Base-by-base conservation (phyloP, 2,888 invertebrate species). In the Choristoneura rosaceana region DNA sequence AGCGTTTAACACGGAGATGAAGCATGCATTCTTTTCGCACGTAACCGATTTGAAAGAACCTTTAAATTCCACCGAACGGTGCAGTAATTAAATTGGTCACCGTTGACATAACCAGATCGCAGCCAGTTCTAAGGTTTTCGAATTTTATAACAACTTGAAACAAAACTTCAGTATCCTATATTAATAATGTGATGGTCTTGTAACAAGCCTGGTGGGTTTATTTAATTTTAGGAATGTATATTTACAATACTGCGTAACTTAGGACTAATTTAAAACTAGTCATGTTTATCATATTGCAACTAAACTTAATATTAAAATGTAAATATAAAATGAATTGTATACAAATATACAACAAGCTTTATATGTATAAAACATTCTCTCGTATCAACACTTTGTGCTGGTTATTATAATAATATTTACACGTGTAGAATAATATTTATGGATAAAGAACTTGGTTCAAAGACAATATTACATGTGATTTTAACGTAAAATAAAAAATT, bases 171-270 rank as follows among this genome's bases (percentile, higher is more conserved):
- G 73, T 76, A 80, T 70, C 62, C 15, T 66, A 75, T 76, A 71
- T 66, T 74, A 73, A 74, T 68, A 75, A 79, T 76, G 81, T 84
- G 79, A 82, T 80, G 80, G 81, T 83, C 78, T 80, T 81, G 78
- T 75, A 76, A 73, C 73, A 81, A 84, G 82, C 83, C 81, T 88
- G 90, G 90, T 90, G 90, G 90, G 90, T 85, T 84, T 70, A 76
- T 79, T 79, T 77, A 25, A 81, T 81, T 82, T 77, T 78, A 79
- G 65, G 66, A 81, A 78, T 75, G 81, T 85, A 81, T 87, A 89
- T 89, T 85, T 89, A 89, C 88, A 88, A 82, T 79, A 82, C 78
- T 77, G 71, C 52, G 71, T 68, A 65, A 74, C 70, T 65, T 73
- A 68, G 47, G 15, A 33, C 55, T 59, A 69, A 69, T 17, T 68